These are phyloP conservation scores for Vandiemenella viatica DNA, from an alignment of 2,888 invertebrate genomes.

Conservation along the genomic window DNA sequence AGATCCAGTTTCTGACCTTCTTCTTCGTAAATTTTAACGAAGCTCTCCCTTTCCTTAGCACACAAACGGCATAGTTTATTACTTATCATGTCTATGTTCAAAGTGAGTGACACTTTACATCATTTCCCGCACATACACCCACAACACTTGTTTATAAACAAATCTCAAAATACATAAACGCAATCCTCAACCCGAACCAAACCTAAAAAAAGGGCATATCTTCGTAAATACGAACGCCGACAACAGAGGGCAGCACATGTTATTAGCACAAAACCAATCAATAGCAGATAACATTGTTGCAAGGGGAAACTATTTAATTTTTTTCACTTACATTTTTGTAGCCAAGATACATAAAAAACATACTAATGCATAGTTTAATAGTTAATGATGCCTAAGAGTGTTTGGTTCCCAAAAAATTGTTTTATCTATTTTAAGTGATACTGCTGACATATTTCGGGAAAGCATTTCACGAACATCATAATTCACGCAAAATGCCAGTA, in stretches of 20 bases:
- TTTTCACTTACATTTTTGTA: too few species aligned
- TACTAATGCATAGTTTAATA: too few species aligned
- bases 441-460: too few species aligned
- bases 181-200: constrained; percentile 1
- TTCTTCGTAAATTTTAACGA: constrained; percentile 21
- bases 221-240: constrained; percentile 5
- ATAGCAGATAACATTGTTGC: too few species aligned
- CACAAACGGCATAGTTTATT: constrained; percentile 15
- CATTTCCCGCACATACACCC: constrained; percentile 5
- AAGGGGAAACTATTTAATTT: too few species aligned
- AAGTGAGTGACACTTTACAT: constrained; percentile 17
- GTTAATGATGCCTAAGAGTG: too few species aligned
- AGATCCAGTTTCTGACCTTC: constrained; percentile 21
- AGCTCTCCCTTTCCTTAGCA: constrained; percentile 13
- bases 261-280: too few species aligned
- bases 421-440: too few species aligned
- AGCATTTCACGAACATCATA: too few species aligned
- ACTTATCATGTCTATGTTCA: constrained; percentile 8
- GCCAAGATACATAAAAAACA: too few species aligned
- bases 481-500: too few species aligned
- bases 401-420: too few species aligned
- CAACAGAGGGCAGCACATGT: constrained; percentile 14
- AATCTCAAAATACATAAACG: constrained; percentile 6
- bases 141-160: constrained; percentile 11
- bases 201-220: constrained; percentile 4